Percentiles rank a stretch among this genome's conserved stretches.
Evolutionary conservation across 2,797 vertebrate genomes (phyloP).

Genomic region (Anguilla megastoma): DNA sequence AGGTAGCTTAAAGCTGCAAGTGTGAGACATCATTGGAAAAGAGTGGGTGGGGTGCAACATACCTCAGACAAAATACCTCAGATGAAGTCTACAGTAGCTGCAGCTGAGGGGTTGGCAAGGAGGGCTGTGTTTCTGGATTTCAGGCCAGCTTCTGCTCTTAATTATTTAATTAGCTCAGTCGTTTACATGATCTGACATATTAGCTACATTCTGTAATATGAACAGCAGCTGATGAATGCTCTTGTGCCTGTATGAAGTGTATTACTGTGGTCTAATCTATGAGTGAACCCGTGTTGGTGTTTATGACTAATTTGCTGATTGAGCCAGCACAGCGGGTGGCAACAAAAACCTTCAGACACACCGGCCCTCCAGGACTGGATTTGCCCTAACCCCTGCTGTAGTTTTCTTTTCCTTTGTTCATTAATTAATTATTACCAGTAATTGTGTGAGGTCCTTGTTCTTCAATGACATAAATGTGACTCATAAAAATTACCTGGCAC

Average conservation of each 20-base stretch:
- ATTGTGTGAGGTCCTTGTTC: neutral
- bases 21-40: neutral
- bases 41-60: neutral
- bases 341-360: no score
- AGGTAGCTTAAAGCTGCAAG: neutral
- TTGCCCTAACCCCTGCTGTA: neutral
- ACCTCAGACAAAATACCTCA: neutral
- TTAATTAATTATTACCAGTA: neutral
- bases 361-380: neutral
- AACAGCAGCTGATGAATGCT: neutral
- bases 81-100: slow-evolving; percentile 5
- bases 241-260: neutral
- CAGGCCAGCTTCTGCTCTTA: neutral
- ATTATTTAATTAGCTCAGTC: neutral
- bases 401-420: slow-evolving; percentile 9
- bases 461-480: neutral
- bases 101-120: neutral
- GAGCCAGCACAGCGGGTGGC: no score
- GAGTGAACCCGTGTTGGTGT: neutral
- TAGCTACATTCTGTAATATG: slow-evolving; percentile 9
- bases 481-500: neutral
- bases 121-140: neutral
- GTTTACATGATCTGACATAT: slow-evolving; percentile 1
- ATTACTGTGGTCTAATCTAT: neutral
- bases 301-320: neutral